Percentiles rank a stretch among this genome's conserved stretches.
Evolutionary conservation across 2,797 vertebrate species (phyloP).

Genomic region (Leptatherina wallacei): DNA sequence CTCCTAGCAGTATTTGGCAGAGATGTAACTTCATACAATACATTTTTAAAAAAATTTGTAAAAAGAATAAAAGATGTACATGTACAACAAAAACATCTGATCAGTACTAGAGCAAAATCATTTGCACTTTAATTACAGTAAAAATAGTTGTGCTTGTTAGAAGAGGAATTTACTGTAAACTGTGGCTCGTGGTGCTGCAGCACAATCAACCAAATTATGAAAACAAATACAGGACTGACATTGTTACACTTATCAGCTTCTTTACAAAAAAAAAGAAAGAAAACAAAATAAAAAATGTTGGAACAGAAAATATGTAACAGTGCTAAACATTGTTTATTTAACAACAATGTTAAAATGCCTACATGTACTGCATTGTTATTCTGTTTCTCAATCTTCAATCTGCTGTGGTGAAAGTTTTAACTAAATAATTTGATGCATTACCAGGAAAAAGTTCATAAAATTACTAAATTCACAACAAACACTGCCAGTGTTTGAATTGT

Average conservation of each 20-base stretch:
- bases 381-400: neutral
- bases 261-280: neutral
- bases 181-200: neutral
- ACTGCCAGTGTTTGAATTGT: neutral
- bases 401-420: neutral
- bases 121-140: neutral
- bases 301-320: neutral
- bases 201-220: neutral
- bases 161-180: neutral
- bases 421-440: neutral
- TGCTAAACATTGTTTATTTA: neutral
- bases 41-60: neutral
- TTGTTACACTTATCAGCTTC: neutral
- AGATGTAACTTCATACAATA: too few species aligned
- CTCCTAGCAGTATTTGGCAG: too few species aligned
- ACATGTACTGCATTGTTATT: neutral
- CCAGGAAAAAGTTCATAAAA: neutral
- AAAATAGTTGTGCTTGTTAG: neutral
- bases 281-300: neutral
- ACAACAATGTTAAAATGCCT: neutral
- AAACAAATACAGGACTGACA: neutral
- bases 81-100: neutral
- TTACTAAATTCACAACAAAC: neutral
- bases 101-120: neutral
- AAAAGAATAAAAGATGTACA: neutral